Conservation (phyloP, 1,140 invertebrate genomes). For the Sitophilus oryzae region DNA sequence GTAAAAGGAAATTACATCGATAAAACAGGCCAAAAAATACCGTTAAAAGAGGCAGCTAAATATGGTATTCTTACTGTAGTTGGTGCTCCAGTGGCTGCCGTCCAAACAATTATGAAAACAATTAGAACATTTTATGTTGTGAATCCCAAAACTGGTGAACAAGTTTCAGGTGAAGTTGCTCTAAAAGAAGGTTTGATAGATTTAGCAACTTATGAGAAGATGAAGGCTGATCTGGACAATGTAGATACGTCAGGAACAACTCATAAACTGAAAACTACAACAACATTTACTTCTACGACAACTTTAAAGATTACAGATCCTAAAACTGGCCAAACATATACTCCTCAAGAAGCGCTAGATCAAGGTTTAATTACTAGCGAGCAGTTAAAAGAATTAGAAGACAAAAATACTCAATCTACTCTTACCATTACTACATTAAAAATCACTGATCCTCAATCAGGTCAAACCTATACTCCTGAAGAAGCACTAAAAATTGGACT, state of each 20-base stretch:
- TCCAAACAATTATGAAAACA: conserved; percentile 49
- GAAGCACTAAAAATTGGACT: neutral
- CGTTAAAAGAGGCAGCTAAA: conserved; percentile 69
- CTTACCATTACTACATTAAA: conserved; percentile 1
- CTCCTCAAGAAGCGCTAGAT: conserved; percentile 50
- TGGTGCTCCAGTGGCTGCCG: conserved; percentile 63
- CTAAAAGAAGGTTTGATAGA: conserved; percentile 72
- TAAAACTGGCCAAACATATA: conserved; percentile 36
- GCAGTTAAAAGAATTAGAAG: conserved; percentile 34
- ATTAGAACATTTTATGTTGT: conserved; percentile 60
- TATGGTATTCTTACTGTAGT: conserved; percentile 63
- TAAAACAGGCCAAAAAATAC: conserved; percentile 57
- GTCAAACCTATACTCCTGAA: neutral
- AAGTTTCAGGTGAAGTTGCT: conserved; percentile 71
- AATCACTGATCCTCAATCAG: neutral
- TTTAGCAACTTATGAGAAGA: conserved; percentile 53
- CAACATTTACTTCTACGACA: neutral
- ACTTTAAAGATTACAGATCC: conserved; percentile 15
- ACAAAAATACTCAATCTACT: conserved; percentile 13
- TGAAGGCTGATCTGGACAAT: conserved; percentile 43
- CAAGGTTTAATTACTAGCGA: conserved; percentile 47
- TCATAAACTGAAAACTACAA: conserved; percentile 30
- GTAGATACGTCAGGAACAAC: conserved; percentile 4
- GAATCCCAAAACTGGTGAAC: conserved; percentile 71
- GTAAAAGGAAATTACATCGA: conserved; percentile 66